Conservation (phyloP, 2,113 vertebrate genomes). For the Gymnarchus niloticus region DNA sequence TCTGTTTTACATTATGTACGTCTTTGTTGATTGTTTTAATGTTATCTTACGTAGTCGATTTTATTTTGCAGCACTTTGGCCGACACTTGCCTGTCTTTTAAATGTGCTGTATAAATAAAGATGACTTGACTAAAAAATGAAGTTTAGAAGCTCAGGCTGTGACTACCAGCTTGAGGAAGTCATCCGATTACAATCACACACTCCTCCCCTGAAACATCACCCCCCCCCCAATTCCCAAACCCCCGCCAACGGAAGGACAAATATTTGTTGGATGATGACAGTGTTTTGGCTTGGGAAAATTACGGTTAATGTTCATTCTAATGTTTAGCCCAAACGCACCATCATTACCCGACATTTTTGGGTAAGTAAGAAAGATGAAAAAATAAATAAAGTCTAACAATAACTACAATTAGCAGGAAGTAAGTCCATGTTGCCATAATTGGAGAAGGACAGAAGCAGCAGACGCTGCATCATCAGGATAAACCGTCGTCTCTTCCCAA, state of each 20-base stretch:
- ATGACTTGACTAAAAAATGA: neutral
- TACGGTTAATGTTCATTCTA: slow-evolving; percentile 22
- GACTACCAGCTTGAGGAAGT: neutral
- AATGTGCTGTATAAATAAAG: no score
- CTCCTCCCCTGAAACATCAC: neutral
- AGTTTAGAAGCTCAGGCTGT: neutral
- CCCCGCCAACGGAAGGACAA: slow-evolving; percentile 18
- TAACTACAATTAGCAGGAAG: slow-evolving; percentile 23
- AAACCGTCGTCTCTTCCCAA: neutral
- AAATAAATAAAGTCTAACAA: slow-evolving; percentile 30
- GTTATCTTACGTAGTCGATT: no score
- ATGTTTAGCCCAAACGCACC: neutral
- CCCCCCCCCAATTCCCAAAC: neutral
- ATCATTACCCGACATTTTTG: slow-evolving; percentile 23
- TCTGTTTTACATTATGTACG: no score
- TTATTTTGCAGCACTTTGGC: neutral
- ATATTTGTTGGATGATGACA: slow-evolving; percentile 31
- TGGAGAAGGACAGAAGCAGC: slow-evolving; percentile 17
- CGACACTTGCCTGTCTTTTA: no score
- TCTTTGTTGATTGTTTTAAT: no score
- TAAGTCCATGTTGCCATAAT: slow-evolving; percentile 25
- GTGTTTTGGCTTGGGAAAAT: slow-evolving; percentile 20
- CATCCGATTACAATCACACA: neutral
- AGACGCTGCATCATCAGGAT: slow-evolving; percentile 22
- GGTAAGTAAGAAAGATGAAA: slow-evolving; percentile 20